A percentile compares a stretch with the other conserved stretches of the same genome.
phyloP scores from a whole-genome alignment of 1,140 invertebrate species.

The Acromyrmex echinatior region DNA sequence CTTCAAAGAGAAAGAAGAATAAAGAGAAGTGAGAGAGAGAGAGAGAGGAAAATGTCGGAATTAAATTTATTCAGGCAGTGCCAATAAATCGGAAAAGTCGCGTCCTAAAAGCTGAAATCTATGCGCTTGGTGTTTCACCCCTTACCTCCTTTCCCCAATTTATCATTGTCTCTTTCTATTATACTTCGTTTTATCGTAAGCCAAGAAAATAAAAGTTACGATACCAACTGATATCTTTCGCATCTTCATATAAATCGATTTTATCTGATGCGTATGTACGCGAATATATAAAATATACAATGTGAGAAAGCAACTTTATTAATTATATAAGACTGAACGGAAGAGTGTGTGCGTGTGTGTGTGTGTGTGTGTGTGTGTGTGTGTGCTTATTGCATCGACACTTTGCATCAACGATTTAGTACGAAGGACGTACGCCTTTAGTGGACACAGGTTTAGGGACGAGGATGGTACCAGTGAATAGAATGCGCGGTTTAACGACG shows the following conservation, averaged over 20 bases:
- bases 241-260: not conserved
- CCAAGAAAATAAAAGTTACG: conserved; percentile 16
- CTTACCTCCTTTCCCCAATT: not conserved
- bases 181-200: conserved; percentile 53
- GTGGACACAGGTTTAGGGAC: conserved; percentile 28
- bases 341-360: not conserved
- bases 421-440: not conserved
- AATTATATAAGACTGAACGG: conserved; percentile 5
- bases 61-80: conserved; percentile 85
- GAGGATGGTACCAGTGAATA: conserved; percentile 35
- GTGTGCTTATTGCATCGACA: no score
- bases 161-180: conserved; percentile 29
- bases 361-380: no score
- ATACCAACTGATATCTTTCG: conserved; percentile 27
- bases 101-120: conserved; percentile 81
- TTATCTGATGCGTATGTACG: not conserved
- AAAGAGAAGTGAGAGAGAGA: not conserved
- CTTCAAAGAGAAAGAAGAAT: conserved; percentile 31
- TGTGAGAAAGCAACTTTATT: not conserved
- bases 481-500: conserved; percentile 58
- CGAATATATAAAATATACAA: not conserved
- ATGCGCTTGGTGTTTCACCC: conserved; percentile 54
- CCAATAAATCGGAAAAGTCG: conserved; percentile 83
- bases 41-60: conserved; percentile 74
- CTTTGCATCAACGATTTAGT: conserved; percentile 34